These are phyloP conservation scores for Gallinago paraguaiae DNA, from an alignment of 2,113 vertebrate species.

Conservation along the genomic window DNA sequence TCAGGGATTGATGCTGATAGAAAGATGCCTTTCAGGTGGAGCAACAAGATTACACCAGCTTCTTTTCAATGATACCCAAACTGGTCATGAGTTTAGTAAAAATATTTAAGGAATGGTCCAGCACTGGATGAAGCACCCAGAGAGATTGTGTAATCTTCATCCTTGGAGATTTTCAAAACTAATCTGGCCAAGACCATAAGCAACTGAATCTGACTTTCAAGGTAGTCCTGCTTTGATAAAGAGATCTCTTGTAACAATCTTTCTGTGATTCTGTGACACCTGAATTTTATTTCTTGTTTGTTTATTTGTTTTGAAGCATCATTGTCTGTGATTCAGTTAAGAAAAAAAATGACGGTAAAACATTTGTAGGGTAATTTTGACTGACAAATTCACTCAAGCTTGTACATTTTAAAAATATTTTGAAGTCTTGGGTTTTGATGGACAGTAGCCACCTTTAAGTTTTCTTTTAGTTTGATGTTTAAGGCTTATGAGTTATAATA, in stretches of 20 bases:
- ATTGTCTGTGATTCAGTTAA: not conserved
- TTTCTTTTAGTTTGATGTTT: not conserved
- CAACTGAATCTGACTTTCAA: not conserved
- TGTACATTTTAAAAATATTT: not conserved
- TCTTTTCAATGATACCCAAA: not conserved
- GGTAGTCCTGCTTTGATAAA: not conserved
- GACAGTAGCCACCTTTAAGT: not conserved
- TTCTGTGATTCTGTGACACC: not conserved
- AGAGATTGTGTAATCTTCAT: not conserved
- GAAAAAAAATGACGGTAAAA: not conserved
- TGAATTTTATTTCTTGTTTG: not conserved
- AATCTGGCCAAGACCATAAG: not conserved
- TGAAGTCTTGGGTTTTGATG: not conserved
- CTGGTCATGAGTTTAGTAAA: not conserved
- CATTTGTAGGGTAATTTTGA: not conserved
- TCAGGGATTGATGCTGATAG: not conserved
- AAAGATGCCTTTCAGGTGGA: not conserved
- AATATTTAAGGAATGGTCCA: not conserved
- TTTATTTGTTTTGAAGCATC: not conserved
- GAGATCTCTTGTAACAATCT: not conserved
- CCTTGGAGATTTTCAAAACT: not conserved
- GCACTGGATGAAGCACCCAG: not conserved
- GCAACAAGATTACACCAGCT: not conserved
- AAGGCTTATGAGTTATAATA: not conserved
- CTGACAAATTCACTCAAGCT: not conserved